A percentile compares a stretch with the other conserved stretches of the same genome.
phyloP scores from a whole-genome alignment of 2,113 vertebrate genomes.

The Colius striatus region DNA sequence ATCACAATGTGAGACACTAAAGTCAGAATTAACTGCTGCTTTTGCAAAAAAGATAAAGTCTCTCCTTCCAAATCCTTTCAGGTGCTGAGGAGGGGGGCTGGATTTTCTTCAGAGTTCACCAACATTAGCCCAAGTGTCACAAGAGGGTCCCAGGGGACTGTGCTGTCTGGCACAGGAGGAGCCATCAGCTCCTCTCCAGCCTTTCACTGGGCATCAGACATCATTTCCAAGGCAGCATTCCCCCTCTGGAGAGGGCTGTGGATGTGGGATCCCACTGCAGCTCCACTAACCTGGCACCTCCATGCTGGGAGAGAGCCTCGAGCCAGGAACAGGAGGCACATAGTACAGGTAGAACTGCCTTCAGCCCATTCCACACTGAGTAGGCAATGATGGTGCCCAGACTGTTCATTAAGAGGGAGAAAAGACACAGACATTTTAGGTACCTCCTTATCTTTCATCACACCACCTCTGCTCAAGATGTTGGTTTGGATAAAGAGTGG shows the following conservation, averaged over 20 bases:
- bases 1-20: neutral
- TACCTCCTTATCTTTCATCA: neutral
- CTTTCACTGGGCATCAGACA: neutral
- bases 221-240: neutral
- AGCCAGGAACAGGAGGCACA: neutral
- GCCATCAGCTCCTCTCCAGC: neutral
- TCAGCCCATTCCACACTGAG: neutral
- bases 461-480: neutral
- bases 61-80: neutral
- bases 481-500: neutral
- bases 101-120: neutral
- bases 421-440: neutral
- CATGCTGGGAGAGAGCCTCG: neutral
- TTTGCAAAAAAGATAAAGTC: neutral
- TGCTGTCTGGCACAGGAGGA: neutral
- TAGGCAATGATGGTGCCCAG: neutral
- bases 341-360: neutral
- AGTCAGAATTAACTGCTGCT: neutral
- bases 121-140: neutral
- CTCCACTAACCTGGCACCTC: neutral
- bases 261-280: neutral
- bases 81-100: neutral
- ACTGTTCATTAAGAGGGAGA: neutral
- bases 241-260: neutral
- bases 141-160: fast-evolving